Conservation (phyloP, 2,113 vertebrate genomes). For the Oxyura jamaicensis region DNA sequence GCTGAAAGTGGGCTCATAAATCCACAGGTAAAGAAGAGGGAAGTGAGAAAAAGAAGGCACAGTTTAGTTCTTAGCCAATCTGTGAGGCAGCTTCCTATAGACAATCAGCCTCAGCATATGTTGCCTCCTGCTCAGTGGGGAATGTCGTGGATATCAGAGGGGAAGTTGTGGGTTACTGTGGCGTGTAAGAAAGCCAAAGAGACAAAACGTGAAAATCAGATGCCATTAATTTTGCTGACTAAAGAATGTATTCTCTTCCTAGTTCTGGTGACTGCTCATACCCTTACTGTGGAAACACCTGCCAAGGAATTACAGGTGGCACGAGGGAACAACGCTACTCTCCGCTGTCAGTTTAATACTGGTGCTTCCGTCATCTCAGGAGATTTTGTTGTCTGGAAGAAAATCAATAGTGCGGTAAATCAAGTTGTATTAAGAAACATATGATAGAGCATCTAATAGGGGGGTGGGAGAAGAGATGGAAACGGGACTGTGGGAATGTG, state of each 20-base stretch:
- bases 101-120: background rate
- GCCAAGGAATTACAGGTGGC: slow-evolving; percentile 58
- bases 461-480: background rate
- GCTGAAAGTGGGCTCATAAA: background rate
- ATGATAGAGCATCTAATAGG: background rate
- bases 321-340: slow-evolving; percentile 61
- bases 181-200: background rate
- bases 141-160: background rate
- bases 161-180: background rate
- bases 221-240: background rate
- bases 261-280: slow-evolving; percentile 74
- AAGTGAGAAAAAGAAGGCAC: background rate
- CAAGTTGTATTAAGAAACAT: background rate
- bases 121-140: background rate
- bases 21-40: background rate
- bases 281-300: slow-evolving; percentile 78
- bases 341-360: slow-evolving; percentile 81
- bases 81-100: background rate
- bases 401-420: background rate
- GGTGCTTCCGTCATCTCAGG: fast-evolving
- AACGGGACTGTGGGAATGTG: background rate
- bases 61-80: background rate
- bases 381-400: slow-evolving; percentile 73
- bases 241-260: slow-evolving; percentile 11
- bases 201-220: background rate